These are phyloP conservation scores for Macropus fuliginosus DNA, from an alignment of 2,797 vertebrate genomes.

Conservation along the genomic window DNA sequence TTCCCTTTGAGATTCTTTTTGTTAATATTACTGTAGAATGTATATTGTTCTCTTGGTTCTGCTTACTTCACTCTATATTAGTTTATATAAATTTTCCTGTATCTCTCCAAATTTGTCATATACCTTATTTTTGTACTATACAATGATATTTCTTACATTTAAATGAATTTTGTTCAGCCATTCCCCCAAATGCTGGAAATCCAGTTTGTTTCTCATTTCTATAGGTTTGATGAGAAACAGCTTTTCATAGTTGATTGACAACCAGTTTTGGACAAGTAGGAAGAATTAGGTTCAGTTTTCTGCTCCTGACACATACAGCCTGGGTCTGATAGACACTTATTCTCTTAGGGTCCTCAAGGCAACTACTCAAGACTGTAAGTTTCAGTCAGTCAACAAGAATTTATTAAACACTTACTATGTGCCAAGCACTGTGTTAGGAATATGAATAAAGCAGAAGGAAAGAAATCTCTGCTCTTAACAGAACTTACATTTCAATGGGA, in stretches of 20 bases:
- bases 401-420: not conserved
- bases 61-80: not conserved
- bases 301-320: not conserved
- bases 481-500: not conserved
- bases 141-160: not conserved
- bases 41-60: not conserved
- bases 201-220: not conserved
- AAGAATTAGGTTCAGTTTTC: not conserved
- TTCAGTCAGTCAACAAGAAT: not conserved
- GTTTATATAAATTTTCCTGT: not conserved
- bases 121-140: not conserved
- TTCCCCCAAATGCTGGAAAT: not conserved
- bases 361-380: not conserved
- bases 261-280: not conserved
- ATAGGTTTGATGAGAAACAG: not conserved
- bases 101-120: not conserved
- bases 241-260: not conserved
- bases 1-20: not conserved
- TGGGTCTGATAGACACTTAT: not conserved
- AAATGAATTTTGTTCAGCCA: not conserved
- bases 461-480: not conserved
- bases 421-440: not conserved
- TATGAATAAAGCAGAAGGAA: not conserved
- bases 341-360: not conserved
- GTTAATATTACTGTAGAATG: not conserved